Conservation (phyloP, 2,888 invertebrate genomes). For the Deladenus siricidicola region DNA sequence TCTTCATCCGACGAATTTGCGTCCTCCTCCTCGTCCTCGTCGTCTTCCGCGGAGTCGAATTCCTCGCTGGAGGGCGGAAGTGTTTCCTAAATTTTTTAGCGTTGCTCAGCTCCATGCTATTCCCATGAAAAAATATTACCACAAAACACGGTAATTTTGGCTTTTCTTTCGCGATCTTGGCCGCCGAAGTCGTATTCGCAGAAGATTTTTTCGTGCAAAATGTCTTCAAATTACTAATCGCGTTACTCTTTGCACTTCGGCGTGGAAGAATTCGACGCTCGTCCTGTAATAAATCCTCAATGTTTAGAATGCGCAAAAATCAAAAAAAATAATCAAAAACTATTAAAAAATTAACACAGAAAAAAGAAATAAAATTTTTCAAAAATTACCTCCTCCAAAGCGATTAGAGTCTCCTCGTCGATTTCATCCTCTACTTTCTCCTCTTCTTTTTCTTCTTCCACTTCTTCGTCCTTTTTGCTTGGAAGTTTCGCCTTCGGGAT, state of each 20-base stretch:
- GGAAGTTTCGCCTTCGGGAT: too few relatives aligned
- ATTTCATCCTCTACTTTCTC: neutral
- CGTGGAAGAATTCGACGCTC: constrained; percentile 42
- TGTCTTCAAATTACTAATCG: constrained; percentile 31
- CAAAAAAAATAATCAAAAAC: too few relatives aligned
- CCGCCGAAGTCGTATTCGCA: neutral
- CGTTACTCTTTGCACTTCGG: constrained; percentile 37
- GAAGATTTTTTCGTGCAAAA: constrained; percentile 16
- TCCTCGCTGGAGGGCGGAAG: constrained; percentile 17
- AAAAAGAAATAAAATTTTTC: neutral
- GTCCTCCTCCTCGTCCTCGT: constrained; percentile 72
- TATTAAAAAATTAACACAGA: neutral
- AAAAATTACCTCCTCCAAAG: neutral
- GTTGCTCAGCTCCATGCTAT: too few relatives aligned
- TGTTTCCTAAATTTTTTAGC: too few relatives aligned
- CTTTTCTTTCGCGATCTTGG: neutral
- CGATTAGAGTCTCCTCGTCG: constrained; percentile 6
- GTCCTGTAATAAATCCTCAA: constrained; percentile 18
- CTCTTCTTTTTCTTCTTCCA: constrained; percentile 22
- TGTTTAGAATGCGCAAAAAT: too few relatives aligned
- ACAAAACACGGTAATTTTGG: too few relatives aligned
- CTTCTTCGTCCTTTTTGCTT: constrained; percentile 55
- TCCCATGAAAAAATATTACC: too few relatives aligned
- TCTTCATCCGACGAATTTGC: constrained; percentile 36
- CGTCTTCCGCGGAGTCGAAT: constrained; percentile 50